Conservation (phyloP, 2,888 invertebrate species). For the Drosophila ustulata region DNA sequence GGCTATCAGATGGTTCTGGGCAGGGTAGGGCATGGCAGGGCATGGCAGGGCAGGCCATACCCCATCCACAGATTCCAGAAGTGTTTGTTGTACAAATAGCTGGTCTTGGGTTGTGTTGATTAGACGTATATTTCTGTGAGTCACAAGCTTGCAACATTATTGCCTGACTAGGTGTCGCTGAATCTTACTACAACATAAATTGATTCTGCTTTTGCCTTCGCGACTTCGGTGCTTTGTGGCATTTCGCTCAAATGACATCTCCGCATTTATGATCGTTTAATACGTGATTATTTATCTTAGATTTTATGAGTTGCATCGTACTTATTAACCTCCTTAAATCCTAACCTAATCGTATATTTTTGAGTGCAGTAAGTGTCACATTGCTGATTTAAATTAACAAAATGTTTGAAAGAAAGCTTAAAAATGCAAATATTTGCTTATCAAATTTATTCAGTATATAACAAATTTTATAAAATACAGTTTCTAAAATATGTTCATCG, state of each 20-base stretch:
- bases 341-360: too few relatives aligned
- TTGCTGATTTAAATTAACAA: too few relatives aligned
- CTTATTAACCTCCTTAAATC: too few relatives aligned
- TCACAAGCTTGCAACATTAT: constrained; percentile 61
- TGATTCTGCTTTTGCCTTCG: constrained; percentile 44
- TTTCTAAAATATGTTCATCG: too few relatives aligned
- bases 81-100: constrained; percentile 33
- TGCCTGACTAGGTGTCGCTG: constrained; percentile 63
- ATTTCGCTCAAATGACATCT: constrained; percentile 12
- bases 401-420: too few relatives aligned
- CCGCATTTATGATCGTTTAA: background rate
- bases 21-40: constrained; percentile 53
- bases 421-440: too few relatives aligned
- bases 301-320: too few relatives aligned
- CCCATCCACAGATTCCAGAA: constrained; percentile 9
- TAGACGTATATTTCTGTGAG: constrained; percentile 67
- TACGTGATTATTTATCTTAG: background rate
- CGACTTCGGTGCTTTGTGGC: constrained; percentile 37
- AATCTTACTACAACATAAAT: constrained; percentile 49
- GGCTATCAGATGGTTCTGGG: constrained; percentile 56
- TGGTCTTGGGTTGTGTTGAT: constrained; percentile 62
- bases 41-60: constrained; percentile 55
- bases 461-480: too few relatives aligned
- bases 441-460: too few relatives aligned
- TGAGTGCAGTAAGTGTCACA: too few relatives aligned